Evolutionary conservation across 2,113 vertebrate species (phyloP), one percentile per base, ranked within the genome.

Genomic region (Alethe diademata): DNA sequence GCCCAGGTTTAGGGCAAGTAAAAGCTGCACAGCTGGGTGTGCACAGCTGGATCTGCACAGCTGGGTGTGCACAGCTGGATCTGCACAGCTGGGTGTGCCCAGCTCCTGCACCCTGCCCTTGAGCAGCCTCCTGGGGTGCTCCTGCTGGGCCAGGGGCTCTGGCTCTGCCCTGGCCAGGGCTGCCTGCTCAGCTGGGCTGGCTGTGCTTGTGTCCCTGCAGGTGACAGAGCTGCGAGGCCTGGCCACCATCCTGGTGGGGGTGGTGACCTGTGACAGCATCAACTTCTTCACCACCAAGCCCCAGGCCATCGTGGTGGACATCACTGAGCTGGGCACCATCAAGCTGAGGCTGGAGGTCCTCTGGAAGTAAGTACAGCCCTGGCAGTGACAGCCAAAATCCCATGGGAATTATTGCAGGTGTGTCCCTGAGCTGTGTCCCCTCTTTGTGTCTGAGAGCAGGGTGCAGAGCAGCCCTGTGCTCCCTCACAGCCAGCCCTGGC

Each of bases 311-410:
- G 64, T 99, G 76, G 98, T 99, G 96, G 99, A 99, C 95, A 98
- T 99, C 91, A 99, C 99, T 0, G 99, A 99, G 86, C 97, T 99
- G 96, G 99, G 99, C 56, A 99, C 99, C 92, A 99, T 99, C 97
- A 99, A 99, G 86, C 98, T 99, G 36, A 98, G 99, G 95, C 98
- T 99, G 96, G 99, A 99, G 87, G 99, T 99, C 50, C 97, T 98
- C 83, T 99, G 99, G 99, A 99, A 98, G 99, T 99, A 97, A 98
- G 98, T 98, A 47, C 50, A 69, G 69, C 62, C 78, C 5, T 42
- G 14, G 15, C 24, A 28, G 23, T 35, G 48, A 10, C 47, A 42
- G 13, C 24, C 38, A 7, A 19, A 57, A 8, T 7, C 8, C 4
- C 12, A 8, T 14, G 38, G 31, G 8, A 33, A 23, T 8, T 2